These are phyloP conservation scores for Radopholus similis DNA, from an alignment of 1,140 invertebrate genomes.

Conservation along the genomic window DNA sequence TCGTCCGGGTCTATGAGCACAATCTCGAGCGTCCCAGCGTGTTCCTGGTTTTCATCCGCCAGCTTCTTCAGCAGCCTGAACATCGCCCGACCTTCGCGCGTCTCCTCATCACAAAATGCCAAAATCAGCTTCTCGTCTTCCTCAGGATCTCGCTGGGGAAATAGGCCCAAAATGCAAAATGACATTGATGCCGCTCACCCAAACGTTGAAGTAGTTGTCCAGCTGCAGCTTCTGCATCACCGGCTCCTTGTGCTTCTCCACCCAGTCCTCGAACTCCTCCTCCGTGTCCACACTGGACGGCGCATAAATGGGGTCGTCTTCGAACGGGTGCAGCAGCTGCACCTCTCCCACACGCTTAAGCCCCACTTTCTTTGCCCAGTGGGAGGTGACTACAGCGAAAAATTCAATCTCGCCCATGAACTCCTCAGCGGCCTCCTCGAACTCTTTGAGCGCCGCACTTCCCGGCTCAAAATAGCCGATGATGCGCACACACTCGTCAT, in stretches of 20 bases:
- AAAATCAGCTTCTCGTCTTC: conserved; percentile 57
- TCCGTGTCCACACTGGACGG: conserved; percentile 57
- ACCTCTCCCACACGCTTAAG: conserved; percentile 35
- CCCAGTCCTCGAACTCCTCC: conserved; percentile 60
- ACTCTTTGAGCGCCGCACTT: conserved; percentile 59
- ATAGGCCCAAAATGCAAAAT: no score
- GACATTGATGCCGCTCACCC: conserved; percentile 51
- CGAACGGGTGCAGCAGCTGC: conserved; percentile 56
- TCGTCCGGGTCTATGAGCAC: conserved; percentile 60
- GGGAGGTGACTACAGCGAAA: conserved; percentile 58
- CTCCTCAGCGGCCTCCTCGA: conserved; percentile 59
- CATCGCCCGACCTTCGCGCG: conserved; percentile 58
- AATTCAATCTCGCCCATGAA: conserved; percentile 61
- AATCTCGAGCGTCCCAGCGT: conserved; percentile 59
- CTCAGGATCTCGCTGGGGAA: conserved; percentile 56
- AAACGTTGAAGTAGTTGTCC: conserved; percentile 60
- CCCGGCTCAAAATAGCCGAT: conserved; percentile 60
- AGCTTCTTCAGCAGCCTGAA: conserved; percentile 55
- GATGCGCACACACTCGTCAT: conserved; percentile 56
- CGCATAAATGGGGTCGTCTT: conserved; percentile 59
- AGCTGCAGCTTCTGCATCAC: conserved; percentile 59
- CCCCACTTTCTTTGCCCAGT: conserved; percentile 59
- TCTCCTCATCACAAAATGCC: conserved; percentile 59
- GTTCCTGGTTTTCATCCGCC: conserved; percentile 59
- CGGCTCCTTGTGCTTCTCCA: conserved; percentile 58